These are phyloP conservation scores for Hemibagrus wyckioides DNA, from an alignment of 2,113 vertebrate genomes.

Conservation along the genomic window DNA sequence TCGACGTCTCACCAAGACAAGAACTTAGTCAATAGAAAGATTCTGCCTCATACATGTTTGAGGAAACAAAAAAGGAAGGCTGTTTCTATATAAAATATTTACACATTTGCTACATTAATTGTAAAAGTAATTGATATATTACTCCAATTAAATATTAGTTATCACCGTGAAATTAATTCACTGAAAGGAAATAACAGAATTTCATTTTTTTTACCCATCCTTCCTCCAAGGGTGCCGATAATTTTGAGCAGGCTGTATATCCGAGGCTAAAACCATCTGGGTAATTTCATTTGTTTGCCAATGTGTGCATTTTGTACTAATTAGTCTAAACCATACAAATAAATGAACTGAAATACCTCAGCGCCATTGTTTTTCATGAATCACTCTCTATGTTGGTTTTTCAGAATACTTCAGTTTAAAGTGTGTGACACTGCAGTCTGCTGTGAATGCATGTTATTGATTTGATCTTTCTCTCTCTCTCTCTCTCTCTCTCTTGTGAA, in stretches of 20 bases:
- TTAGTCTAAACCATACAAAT: neutral
- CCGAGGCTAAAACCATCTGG: neutral
- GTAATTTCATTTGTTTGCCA: neutral
- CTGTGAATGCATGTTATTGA: neutral
- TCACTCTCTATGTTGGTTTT: neutral
- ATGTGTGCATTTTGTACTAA: conserved; percentile 13
- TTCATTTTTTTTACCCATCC: neutral
- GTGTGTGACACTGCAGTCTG: neutral
- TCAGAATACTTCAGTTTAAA: neutral
- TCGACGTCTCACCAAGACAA: neutral
- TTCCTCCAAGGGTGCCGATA: neutral
- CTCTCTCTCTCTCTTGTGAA: too few relatives aligned
- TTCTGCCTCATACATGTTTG: neutral
- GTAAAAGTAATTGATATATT: too few relatives aligned
- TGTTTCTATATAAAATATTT: neutral
- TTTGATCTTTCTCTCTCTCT: neutral
- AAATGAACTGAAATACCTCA: neutral
- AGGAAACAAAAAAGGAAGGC: neutral
- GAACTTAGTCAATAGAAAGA: neutral
- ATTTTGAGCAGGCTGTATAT: neutral
- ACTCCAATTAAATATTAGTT: neutral
- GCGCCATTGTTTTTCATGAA: neutral
- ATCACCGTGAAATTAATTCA: too few relatives aligned
- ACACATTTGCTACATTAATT: neutral
- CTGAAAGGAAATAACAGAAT: neutral